Evolutionary conservation across 2,797 vertebrate species (phyloP).

Genomic region (Halcyon chelicuti): DNA sequence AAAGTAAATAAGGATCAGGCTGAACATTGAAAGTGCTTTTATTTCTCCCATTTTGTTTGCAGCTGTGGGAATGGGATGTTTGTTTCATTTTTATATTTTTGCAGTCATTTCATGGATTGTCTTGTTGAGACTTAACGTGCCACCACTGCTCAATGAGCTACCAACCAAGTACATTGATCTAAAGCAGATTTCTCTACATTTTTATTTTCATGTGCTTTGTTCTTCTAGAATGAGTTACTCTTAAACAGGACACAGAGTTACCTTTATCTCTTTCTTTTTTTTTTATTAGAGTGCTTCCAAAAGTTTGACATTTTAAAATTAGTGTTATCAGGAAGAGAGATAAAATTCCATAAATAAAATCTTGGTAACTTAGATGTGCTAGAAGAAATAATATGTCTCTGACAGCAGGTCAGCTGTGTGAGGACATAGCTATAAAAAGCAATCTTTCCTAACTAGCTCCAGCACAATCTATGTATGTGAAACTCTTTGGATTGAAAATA

Average conservation of each 20-base stretch:
- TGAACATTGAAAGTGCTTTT: not conserved
- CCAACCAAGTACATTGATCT: not conserved
- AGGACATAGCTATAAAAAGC: not conserved
- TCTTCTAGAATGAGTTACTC: not conserved
- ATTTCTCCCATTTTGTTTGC: not conserved
- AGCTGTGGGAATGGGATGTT: not conserved
- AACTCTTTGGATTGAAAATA: not conserved
- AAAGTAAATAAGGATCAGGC: constrained; percentile 9
- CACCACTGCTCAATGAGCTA: not conserved
- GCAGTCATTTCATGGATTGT: not conserved
- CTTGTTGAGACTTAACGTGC: not conserved
- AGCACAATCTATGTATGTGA: not conserved
- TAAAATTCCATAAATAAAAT: not conserved
- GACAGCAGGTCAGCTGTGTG: not conserved
- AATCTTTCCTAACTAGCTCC: not conserved
- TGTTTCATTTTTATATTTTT: not conserved
- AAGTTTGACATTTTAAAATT: not conserved
- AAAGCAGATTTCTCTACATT: not conserved
- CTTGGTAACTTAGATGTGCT: not conserved
- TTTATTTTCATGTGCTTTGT: not conserved
- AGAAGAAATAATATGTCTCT: not conserved
- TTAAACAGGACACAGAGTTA: not conserved
- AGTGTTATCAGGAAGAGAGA: not conserved
- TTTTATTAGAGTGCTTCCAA: not conserved
- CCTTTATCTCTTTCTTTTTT: not conserved